phyloP scores from a whole-genome alignment of 2,797 vertebrate genomes.

The Phrynocephalus guinanensis region DNA sequence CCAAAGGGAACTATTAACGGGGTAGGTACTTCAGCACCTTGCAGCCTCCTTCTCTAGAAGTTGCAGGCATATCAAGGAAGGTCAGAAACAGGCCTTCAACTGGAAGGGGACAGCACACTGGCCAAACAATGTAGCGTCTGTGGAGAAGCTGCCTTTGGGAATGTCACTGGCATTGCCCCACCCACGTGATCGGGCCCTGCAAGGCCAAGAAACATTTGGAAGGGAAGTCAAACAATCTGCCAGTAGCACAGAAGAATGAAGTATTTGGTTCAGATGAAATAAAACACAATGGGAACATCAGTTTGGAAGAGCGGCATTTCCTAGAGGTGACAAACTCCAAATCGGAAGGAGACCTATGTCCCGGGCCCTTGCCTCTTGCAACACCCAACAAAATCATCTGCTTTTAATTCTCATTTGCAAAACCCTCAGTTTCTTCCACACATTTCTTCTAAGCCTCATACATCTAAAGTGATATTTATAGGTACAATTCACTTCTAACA shows the following conservation, averaged over 20 bases:
- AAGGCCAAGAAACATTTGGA: background rate
- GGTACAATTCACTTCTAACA: background rate
- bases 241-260: background rate
- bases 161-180: constrained; percentile 5
- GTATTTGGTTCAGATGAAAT: background rate
- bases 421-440: background rate
- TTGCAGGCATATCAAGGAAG: background rate
- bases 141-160: background rate
- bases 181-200: background rate
- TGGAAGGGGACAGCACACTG: background rate
- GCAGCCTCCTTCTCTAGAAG: background rate
- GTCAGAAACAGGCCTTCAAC: background rate
- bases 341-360: background rate
- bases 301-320: background rate
- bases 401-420: background rate
- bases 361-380: background rate
- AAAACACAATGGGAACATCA: background rate
- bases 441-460: background rate
- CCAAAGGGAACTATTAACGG: background rate
- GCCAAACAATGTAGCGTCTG: constrained; percentile 1
- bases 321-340: background rate
- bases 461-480: background rate
- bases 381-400: background rate
- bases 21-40: background rate
- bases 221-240: constrained; percentile 4